Evolutionary conservation across 2,888 invertebrate genomes (phyloP), one percentile per base, ranked within the genome.

Genomic region (Apodemia hepburni): DNA sequence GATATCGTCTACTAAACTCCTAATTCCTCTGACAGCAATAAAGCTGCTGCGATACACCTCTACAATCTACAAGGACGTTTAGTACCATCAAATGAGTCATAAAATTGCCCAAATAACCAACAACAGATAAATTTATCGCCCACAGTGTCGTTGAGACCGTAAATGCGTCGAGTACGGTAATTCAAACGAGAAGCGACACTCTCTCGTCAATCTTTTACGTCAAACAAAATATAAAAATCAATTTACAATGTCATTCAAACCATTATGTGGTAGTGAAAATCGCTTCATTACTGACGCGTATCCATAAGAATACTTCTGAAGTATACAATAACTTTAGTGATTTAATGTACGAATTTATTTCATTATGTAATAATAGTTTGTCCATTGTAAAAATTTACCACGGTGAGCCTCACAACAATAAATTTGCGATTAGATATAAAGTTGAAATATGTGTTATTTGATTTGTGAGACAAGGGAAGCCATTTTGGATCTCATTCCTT

Each of bases 181-280:
- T 77, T 73, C 73, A 71, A 68, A 61, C 47, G 47, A 47, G 47
- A 68, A 70, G 67, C 73, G 75, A 71, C 71, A 76, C 81, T 81
- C 82, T 80, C 85, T 84, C 84, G 89, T 92, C 91, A 90, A 91
- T 92, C 89, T 89, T 82, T 83, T 79, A 80, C 73, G 92, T 92
- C 91, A 92, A 92, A 92, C 92, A 91, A 91, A 91, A 80, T 86
- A 89, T 91, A 87, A 91, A 91, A 91, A 84, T 84, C 82, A 87
- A 90, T 90, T 89, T 84, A 85, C 81, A 78, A 73, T 76, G 70
- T 76, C 79, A 82, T 81, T 78, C 73, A 75, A 70, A 73, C 80
- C 73, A 83, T 87, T 84, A 86, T 87, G 86, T 71, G 81, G 80
- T 73, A 75, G 77, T 76, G 77, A 73, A 81, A 82, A 89, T 78